Base-by-base conservation (phyloP, 2,888 invertebrate genomes). In the Leptarthrus brevirostris region DNA sequence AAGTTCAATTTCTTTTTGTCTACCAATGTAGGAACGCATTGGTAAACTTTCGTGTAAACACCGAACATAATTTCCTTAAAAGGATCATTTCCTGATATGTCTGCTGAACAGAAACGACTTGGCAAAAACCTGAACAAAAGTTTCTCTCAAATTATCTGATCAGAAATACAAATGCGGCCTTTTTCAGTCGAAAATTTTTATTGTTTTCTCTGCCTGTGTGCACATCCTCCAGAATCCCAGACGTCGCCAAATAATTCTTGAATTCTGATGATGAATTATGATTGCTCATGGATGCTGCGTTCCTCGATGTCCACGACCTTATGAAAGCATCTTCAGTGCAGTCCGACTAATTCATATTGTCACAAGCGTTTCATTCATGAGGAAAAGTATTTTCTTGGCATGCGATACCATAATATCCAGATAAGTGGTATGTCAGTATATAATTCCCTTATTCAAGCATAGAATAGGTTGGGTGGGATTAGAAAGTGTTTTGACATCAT, bases 231-330 rank as follows among this genome's bases (percentile, higher is more conserved):
- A 40, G 8, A 47, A 20, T n/a, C 49, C 26, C 66, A 66, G 66
- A 66, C 66, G 66, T 66, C 66, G 66, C 66, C 66, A 66, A 66
- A 66, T 66, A 66, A 66, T 66, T 66, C 66, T 66, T 36, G 49
- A 66, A 22, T 66, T 66, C 49, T 66, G 66, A 66, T 66, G 66
- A 44, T 66, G 66, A 47, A 49, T 66, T 66, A 49, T 66, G 66
- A 66, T 66, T 66, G 26, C 66, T 44, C 66, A 47, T 26, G 24
- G 5, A 66, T 20, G 24, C 8, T 22, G 26, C 26, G 16, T 14
- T 16, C 24, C 26, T 8, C 14, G 20, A 47, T 66, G 49, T 66
- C 47, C 49, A 16, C 24, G 49, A 66, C 44, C 61, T 61, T 24
- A 47, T 34, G 16, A 24, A 18, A n/a, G 20, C 18, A 18, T 18